Evolutionary conservation across 2,888 invertebrate species (phyloP).

Genomic region (Netelia melanura): DNA sequence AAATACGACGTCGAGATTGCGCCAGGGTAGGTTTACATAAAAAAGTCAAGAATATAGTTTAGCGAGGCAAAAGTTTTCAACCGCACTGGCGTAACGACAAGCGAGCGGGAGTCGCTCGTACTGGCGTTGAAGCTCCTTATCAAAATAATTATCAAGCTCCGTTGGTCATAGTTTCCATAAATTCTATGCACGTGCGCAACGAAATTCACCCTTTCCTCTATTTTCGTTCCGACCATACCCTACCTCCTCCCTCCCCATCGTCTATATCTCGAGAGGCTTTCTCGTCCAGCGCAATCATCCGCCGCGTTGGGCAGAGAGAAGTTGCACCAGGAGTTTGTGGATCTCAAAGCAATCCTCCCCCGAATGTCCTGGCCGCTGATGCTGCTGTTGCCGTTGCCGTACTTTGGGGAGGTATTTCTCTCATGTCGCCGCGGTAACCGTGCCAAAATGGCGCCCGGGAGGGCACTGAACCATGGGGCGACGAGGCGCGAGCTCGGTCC

Average conservation of each 20-base stretch:
- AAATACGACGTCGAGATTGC: conserved; percentile 26
- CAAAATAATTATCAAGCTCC: conserved; percentile 62
- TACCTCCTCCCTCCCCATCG: conserved; percentile 29
- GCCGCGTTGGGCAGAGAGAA: conserved; percentile 66
- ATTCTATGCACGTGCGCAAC: conserved; percentile 1
- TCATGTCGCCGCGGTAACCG: conserved; percentile 65
- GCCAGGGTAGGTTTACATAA: conserved; percentile 4
- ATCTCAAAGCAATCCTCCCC: conserved; percentile 43
- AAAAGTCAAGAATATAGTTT: conserved; percentile 50
- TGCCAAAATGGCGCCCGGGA: conserved; percentile 64
- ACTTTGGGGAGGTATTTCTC: conserved; percentile 35
- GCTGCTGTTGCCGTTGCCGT: background rate
- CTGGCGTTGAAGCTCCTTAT: conserved; percentile 55
- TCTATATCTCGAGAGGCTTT: conserved; percentile 59
- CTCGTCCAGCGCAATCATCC: conserved; percentile 52
- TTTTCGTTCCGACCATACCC: background rate
- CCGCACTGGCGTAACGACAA: background rate
- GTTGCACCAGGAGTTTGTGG: conserved; percentile 70
- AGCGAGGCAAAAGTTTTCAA: conserved; percentile 18
- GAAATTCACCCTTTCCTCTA: background rate
- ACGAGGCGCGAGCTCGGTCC: conserved; percentile 55
- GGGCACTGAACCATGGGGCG: conserved; percentile 54
- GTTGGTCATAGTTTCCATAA: conserved; percentile 29
- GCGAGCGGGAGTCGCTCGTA: background rate
- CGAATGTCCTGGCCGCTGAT: conserved; percentile 20